phyloP scores from a whole-genome alignment of 2,888 invertebrate species.

The Drosophila monieri region DNA sequence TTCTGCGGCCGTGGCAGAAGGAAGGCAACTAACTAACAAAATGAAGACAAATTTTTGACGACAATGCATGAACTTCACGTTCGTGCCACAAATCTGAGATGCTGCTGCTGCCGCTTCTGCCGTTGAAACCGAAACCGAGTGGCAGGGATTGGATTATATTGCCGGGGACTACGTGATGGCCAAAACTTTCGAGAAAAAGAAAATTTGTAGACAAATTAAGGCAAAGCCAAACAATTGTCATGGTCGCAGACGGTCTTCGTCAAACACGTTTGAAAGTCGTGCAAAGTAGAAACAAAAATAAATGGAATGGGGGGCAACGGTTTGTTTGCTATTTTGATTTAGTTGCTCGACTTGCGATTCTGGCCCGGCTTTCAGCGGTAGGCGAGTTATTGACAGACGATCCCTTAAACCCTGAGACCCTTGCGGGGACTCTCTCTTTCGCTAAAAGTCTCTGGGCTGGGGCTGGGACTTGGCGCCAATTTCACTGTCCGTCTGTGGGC shows the following conservation, averaged over 20 bases:
- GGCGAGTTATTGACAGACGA: slow-evolving; percentile 76
- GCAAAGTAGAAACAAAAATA: slow-evolving; percentile 45
- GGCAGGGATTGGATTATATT: slow-evolving; percentile 5
- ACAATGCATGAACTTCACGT: slow-evolving; percentile 77
- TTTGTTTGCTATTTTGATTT: slow-evolving; percentile 61
- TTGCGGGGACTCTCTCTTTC: slow-evolving; percentile 62
- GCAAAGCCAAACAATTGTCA: slow-evolving; percentile 68
- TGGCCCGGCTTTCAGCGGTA: slow-evolving; percentile 38
- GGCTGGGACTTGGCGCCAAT: slow-evolving; percentile 69
- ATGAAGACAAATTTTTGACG: slow-evolving; percentile 60
- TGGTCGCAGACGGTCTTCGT: slow-evolving; percentile 40
- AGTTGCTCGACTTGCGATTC: slow-evolving; percentile 60
- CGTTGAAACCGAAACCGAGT: slow-evolving; percentile 52
- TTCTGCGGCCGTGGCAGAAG: slow-evolving; percentile 25
- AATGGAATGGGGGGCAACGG: neutral
- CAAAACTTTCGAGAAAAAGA: slow-evolving; percentile 39
- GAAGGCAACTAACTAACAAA: slow-evolving; percentile 51
- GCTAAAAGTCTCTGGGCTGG: slow-evolving; percentile 9
- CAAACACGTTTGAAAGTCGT: slow-evolving; percentile 75
- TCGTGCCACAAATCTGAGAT: slow-evolving; percentile 77
- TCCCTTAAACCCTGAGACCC: slow-evolving; percentile 12
- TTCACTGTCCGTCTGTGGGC: slow-evolving; percentile 56
- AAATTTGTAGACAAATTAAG: slow-evolving; percentile 77
- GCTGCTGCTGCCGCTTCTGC: slow-evolving; percentile 45
- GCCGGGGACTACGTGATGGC: slow-evolving; percentile 50